Evolutionary conservation across 2,888 invertebrate species (phyloP).

Genomic region (Eustalomyia histrio): DNA sequence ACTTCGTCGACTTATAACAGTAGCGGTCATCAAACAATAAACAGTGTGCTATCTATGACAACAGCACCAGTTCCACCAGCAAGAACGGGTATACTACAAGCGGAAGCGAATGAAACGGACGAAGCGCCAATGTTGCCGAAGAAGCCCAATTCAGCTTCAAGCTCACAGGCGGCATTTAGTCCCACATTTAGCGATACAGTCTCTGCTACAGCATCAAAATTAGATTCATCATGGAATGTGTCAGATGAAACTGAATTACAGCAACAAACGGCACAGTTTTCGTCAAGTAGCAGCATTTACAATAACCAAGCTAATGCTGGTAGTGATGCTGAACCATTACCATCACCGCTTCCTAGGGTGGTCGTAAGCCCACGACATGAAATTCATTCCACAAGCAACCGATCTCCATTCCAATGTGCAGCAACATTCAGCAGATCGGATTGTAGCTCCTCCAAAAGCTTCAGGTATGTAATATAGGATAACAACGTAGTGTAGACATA

Average conservation of each 20-base stretch:
- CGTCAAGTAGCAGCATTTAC: conserved; percentile 25
- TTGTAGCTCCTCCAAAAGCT: conserved; percentile 51
- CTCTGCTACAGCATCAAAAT: conserved; percentile 25
- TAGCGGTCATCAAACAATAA: conserved; percentile 27
- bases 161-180: conserved; percentile 55
- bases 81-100: conserved; percentile 35
- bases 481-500: too few species aligned
- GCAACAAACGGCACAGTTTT: conserved; percentile 24
- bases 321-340: conserved; percentile 55
- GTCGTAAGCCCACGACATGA: conserved; percentile 77
- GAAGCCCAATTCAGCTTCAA: conserved; percentile 54
- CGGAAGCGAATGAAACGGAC: conserved; percentile 34
- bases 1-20: background rate
- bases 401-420: conserved; percentile 77
- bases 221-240: conserved; percentile 44
- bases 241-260: conserved; percentile 47
- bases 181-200: conserved; percentile 51
- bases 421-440: conserved; percentile 56
- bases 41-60: conserved; percentile 13
- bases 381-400: conserved; percentile 69
- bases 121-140: conserved; percentile 59
- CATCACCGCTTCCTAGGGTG: conserved; percentile 71
- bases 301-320: conserved; percentile 47
- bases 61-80: conserved; percentile 28
- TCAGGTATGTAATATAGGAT: conserved; percentile 60